A percentile compares a stretch with the other conserved stretches of the same genome.
phyloP scores from a whole-genome alignment of 2,888 invertebrate species.

The Andrena marginata region DNA sequence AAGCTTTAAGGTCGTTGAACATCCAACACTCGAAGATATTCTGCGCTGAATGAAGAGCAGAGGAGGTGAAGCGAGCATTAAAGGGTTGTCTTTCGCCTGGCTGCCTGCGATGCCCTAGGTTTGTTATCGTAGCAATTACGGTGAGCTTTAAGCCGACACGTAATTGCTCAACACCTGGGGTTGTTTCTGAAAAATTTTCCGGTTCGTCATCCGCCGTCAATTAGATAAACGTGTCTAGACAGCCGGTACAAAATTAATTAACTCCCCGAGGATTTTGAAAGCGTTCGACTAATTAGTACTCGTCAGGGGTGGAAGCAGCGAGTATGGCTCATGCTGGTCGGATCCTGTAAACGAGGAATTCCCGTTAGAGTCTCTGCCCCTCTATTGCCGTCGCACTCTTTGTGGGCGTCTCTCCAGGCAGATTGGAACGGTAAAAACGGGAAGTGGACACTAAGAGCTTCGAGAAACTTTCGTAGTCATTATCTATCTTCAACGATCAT shows the following conservation, averaged over 20 bases:
- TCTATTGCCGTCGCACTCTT: not conserved
- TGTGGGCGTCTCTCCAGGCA: constrained; percentile 10
- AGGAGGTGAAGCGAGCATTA: not conserved
- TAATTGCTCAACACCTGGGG: not conserved
- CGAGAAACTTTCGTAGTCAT: constrained; percentile 29
- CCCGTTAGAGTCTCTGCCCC: not conserved
- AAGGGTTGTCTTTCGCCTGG: not conserved
- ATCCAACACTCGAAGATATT: not conserved
- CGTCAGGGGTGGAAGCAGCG: not conserved
- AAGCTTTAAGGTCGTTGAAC: constrained; percentile 10
- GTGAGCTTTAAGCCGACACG: not conserved
- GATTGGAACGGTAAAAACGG: not conserved
- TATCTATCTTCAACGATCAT: constrained; percentile 27
- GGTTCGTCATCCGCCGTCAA: not conserved
- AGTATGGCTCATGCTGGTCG: not conserved
- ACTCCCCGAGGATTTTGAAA: not conserved
- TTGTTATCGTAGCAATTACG: constrained; percentile 21
- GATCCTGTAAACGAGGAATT: not conserved
- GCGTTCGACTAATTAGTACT: constrained; percentile 32
- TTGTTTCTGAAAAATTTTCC: not conserved
- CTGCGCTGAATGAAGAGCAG: constrained; percentile 2
- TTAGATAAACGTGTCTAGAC: not conserved
- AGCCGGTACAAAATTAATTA: constrained; percentile 38
- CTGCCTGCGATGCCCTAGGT: not conserved
- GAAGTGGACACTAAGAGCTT: constrained; percentile 10